Evolutionary conservation across 2,113 vertebrate genomes (phyloP).

Genomic region (Odocoileus hemionus): DNA sequence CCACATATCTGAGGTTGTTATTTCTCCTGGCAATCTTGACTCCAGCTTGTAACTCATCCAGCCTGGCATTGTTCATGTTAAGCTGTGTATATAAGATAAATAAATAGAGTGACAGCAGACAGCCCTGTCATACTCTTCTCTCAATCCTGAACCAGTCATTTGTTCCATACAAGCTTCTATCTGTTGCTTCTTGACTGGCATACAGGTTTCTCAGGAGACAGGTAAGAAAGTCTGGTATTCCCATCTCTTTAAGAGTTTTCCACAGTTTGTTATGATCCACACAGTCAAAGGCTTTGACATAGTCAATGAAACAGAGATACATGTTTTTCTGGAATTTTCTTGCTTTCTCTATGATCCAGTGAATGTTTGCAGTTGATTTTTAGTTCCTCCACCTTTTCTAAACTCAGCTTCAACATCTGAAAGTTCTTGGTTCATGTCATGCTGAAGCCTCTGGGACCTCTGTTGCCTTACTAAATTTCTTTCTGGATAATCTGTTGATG

Average conservation of each 20-base stretch:
- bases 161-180: background rate
- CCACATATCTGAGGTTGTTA: background rate
- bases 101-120: background rate
- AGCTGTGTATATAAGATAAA: background rate
- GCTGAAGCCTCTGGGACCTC: background rate
- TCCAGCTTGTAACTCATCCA: background rate
- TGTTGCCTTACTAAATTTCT: background rate
- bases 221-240: background rate
- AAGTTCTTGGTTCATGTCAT: background rate
- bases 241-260: background rate
- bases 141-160: background rate
- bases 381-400: background rate
- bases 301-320: background rate
- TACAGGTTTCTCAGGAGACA: background rate
- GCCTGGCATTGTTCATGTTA: background rate
- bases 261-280: background rate
- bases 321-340: background rate
- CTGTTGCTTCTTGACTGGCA: background rate
- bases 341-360: background rate
- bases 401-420: background rate
- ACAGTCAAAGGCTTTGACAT: background rate
- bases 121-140: background rate
- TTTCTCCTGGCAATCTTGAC: background rate
- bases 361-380: background rate
- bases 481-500: background rate